Conservation (phyloP, 2,797 vertebrate species). For the Morus bassanus region DNA sequence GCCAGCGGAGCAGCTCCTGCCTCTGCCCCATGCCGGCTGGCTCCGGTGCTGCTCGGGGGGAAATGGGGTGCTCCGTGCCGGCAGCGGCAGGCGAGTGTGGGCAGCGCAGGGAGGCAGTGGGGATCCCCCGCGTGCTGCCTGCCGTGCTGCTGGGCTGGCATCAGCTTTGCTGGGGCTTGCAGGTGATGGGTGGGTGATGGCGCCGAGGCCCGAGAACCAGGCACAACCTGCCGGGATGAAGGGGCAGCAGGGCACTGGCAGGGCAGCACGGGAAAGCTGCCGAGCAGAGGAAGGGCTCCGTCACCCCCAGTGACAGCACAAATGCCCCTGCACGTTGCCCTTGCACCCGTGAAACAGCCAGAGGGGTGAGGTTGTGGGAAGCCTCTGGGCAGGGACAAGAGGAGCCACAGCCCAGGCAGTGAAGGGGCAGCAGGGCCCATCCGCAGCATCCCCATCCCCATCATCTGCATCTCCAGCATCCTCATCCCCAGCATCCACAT, state of each 20-base stretch:
- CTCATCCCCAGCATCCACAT: not conserved
- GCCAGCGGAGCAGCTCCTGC: not conserved
- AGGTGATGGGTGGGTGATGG: no score
- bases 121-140: not conserved
- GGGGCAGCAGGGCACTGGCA: not conserved
- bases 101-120: not conserved
- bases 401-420: not conserved
- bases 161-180: not conserved
- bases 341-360: accelerated
- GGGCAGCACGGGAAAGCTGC: not conserved
- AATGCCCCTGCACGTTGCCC: not conserved
- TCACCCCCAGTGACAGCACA: not conserved
- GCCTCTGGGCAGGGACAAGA: not conserved
- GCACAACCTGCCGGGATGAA: not conserved
- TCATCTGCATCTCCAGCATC: no score
- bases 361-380: not conserved
- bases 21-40: accelerated
- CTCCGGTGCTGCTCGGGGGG: not conserved
- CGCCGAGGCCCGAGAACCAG: not conserved
- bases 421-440: not conserved
- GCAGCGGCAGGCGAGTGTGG: not conserved
- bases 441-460: not conserved
- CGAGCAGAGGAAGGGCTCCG: not conserved
- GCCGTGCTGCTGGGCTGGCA: not conserved
- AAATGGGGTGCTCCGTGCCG: not conserved